These are phyloP conservation scores for Zapornia atra DNA, from an alignment of 2,113 vertebrate species.

Conservation along the genomic window DNA sequence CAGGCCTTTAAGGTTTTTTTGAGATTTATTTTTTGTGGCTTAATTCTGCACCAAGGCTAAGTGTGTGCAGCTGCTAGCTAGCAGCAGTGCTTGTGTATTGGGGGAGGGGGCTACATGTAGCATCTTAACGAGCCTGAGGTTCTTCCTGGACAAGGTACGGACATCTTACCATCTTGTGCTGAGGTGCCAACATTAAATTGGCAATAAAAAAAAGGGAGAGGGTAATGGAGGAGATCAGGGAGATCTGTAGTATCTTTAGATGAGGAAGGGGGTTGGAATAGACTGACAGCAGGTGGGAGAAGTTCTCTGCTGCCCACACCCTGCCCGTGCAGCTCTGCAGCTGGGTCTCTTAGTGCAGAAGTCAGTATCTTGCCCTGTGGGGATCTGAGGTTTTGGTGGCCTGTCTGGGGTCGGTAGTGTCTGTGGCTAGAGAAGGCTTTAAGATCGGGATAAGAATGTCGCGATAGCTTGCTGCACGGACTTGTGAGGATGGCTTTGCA, in stretches of 20 bases:
- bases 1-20: background rate
- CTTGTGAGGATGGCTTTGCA: too few species aligned
- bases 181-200: background rate
- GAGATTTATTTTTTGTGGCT: background rate
- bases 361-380: too few species aligned
- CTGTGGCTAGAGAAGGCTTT: background rate
- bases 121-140: rapidly evolving
- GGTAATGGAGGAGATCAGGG: too few species aligned
- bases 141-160: rapidly evolving
- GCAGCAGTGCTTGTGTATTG: too few species aligned
- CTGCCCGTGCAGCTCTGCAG: background rate
- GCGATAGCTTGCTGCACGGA: rapidly evolving
- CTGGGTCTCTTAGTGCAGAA: background rate
- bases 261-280: background rate
- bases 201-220: rapidly evolving
- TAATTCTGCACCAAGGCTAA: background rate
- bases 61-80: background rate
- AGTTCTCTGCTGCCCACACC: too few species aligned
- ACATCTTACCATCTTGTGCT: too few species aligned
- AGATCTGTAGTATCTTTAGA: too few species aligned
- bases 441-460: background rate
- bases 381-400: rapidly evolving
- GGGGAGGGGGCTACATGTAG: rapidly evolving
- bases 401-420: background rate
- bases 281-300: rapidly evolving